Conservation (phyloP, 2,113 vertebrate genomes). For the Butorides virescens region DNA sequence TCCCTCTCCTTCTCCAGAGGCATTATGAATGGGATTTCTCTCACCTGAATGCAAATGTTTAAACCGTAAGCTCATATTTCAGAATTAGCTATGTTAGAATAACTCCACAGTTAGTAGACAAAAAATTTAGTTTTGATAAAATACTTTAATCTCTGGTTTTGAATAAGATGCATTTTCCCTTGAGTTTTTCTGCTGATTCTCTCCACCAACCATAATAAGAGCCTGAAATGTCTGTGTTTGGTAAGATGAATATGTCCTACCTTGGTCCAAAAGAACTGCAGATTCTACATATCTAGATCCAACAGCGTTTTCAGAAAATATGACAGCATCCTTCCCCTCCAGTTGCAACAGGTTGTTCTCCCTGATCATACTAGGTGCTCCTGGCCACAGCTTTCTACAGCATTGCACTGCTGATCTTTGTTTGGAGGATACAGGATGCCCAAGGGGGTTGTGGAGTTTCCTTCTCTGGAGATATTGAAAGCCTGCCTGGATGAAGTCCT, state of each 20-base stretch:
- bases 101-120: not conserved
- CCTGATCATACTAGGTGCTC: not conserved
- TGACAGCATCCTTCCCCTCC: not conserved
- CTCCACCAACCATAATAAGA: not conserved
- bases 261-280: not conserved
- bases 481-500: too few species aligned
- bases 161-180: not conserved
- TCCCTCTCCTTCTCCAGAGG: not conserved
- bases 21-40: not conserved
- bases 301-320: not conserved
- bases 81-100: not conserved
- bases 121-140: not conserved
- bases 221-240: not conserved
- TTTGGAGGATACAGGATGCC: fast-evolving
- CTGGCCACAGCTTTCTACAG: not conserved
- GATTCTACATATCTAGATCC: not conserved
- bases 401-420: not conserved
- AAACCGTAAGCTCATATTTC: not conserved
- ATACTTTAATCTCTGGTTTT: not conserved
- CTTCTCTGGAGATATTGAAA: too few species aligned
- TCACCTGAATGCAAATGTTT: not conserved
- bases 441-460: too few species aligned
- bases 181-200: not conserved
- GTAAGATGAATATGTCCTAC: not conserved
- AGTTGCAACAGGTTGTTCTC: not conserved